Evolutionary conservation across 2,888 invertebrate genomes (phyloP).

Genomic region (Lasius platythorax): DNA sequence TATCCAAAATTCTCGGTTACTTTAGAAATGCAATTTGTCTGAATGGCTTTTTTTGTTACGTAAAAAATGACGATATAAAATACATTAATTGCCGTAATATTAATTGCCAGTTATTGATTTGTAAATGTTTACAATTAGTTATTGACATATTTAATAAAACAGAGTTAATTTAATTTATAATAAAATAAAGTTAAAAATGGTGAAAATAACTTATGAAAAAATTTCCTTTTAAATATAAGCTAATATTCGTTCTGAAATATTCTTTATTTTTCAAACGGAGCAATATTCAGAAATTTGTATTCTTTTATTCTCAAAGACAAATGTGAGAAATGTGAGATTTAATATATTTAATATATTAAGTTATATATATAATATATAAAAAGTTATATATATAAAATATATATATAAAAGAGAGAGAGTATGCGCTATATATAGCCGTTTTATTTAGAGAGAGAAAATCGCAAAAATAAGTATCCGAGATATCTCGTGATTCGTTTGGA

Average conservation of each 20-base stretch:
- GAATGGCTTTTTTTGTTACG: neutral
- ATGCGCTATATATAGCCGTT: neutral
- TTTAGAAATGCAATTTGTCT: conserved; percentile 1
- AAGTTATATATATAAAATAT: neutral
- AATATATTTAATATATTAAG: neutral
- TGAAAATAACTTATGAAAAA: neutral
- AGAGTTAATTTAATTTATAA: no score
- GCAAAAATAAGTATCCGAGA: conserved; percentile 30
- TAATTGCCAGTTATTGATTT: neutral
- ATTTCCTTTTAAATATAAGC: neutral
- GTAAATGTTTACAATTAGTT: neutral
- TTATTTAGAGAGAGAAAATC: conserved; percentile 29
- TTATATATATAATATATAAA: neutral
- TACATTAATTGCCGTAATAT: neutral
- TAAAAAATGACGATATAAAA: neutral
- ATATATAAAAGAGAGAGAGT: neutral
- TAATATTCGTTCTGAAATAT: no score
- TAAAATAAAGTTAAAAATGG: neutral
- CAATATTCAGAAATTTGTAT: neutral
- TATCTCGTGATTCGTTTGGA: conserved; percentile 37
- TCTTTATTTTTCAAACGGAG: neutral
- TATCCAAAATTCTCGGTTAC: neutral
- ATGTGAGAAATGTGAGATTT: neutral
- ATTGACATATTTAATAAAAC: neutral
- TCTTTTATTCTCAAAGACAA: neutral